These are phyloP conservation scores for Harpalus rubripes DNA, from an alignment of 2,888 invertebrate genomes.

Conservation along the genomic window DNA sequence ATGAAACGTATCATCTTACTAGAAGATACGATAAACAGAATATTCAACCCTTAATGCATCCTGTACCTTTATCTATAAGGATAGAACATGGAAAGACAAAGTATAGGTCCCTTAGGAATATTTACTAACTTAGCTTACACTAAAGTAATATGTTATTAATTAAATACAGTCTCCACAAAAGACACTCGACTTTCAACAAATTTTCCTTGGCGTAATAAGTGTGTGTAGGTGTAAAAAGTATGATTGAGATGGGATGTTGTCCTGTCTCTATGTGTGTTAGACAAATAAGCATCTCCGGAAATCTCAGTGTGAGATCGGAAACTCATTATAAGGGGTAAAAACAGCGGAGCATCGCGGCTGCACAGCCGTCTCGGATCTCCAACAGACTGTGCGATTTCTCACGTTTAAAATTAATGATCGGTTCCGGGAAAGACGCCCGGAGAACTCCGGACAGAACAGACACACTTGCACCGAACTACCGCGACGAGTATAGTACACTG, in stretches of 20 bases:
- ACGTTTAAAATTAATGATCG: constrained; percentile 63
- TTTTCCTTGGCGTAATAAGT: too few species aligned
- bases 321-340: constrained; percentile 46
- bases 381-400: constrained; percentile 55
- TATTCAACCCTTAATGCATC: background rate
- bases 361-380: constrained; percentile 22
- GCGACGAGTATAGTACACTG: background rate
- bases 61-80: background rate
- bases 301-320: constrained; percentile 43
- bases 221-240: too few species aligned
- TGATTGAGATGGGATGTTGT: background rate
- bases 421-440: constrained; percentile 12
- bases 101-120: background rate
- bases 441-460: constrained; percentile 9
- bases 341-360: constrained; percentile 2
- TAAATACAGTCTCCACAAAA: background rate
- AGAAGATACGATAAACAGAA: background rate
- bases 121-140: background rate
- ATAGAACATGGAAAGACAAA: background rate
- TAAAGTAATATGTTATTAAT: background rate
- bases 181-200: too few species aligned
- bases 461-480: background rate
- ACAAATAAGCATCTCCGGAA: background rate
- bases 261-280: background rate
- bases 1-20: background rate